These are phyloP conservation scores for Otolemur garnettii DNA, from an alignment of 2,113 vertebrate species.

Conservation along the genomic window DNA sequence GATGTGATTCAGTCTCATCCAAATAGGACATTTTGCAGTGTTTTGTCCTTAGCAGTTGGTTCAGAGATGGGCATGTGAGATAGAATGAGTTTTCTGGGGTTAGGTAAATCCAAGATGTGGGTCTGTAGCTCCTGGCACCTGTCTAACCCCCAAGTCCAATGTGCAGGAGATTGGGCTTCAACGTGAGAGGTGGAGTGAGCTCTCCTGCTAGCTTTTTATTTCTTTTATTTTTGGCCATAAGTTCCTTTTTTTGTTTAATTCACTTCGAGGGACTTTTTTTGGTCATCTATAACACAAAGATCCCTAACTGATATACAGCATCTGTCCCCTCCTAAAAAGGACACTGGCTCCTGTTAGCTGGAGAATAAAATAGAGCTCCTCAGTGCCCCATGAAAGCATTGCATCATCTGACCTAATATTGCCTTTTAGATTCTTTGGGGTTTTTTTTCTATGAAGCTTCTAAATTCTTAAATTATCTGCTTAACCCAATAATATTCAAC, in stretches of 20 bases:
- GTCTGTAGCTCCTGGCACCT: not conserved
- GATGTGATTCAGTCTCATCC: not conserved
- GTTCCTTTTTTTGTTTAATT: conserved; percentile 26
- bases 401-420: not conserved
- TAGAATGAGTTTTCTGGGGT: not conserved
- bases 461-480: not conserved
- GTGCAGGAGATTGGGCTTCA: not conserved
- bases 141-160: not conserved
- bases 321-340: not conserved
- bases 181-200: not conserved
- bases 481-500: not conserved
- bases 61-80: not conserved
- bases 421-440: not conserved
- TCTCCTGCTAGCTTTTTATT: not conserved
- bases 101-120: not conserved
- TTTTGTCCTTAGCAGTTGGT: not conserved
- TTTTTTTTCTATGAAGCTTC: not conserved
- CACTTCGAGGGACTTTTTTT: not conserved
- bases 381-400: too few species aligned
- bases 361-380: not conserved
- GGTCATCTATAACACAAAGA: not conserved
- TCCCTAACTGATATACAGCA: not conserved
- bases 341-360: not conserved
- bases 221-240: not conserved
- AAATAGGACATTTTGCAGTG: not conserved